phyloP scores from a whole-genome alignment of 2,797 vertebrate genomes.

The Myoxocephalus aenaeus region DNA sequence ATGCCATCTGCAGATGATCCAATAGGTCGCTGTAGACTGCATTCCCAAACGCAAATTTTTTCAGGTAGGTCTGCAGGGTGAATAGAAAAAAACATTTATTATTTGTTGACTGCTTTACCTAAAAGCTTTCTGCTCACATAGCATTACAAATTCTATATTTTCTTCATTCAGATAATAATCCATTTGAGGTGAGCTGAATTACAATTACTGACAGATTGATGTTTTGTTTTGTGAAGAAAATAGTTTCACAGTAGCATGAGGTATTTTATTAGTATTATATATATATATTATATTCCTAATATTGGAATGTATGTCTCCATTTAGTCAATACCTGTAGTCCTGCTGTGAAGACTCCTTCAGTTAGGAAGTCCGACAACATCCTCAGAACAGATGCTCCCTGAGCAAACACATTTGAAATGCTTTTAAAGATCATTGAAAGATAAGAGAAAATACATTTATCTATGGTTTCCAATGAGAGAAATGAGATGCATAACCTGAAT shows the following conservation, averaged over 20 bases:
- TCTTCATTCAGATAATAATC: background rate
- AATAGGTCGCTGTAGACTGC: slow-evolving; percentile 90
- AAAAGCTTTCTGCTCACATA: background rate
- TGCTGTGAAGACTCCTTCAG: slow-evolving; percentile 84
- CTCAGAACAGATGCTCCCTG: slow-evolving; percentile 93
- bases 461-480: background rate
- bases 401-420: background rate
- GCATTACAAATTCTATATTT: background rate
- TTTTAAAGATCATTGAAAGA: background rate
- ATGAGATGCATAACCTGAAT: background rate
- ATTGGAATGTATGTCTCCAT: background rate
- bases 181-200: background rate
- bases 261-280: background rate
- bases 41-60: slow-evolving; percentile 82
- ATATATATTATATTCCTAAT: background rate
- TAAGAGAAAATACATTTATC: background rate
- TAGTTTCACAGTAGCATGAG: background rate
- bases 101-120: background rate
- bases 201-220: background rate
- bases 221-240: background rate
- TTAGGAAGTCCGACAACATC: slow-evolving; percentile 93
- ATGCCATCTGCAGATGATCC: slow-evolving; percentile 84
- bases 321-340: slow-evolving; percentile 86
- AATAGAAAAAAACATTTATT: background rate
- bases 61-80: slow-evolving; percentile 88